phyloP scores from a whole-genome alignment of 2,797 vertebrate species.

The Xenentodon cancila region DNA sequence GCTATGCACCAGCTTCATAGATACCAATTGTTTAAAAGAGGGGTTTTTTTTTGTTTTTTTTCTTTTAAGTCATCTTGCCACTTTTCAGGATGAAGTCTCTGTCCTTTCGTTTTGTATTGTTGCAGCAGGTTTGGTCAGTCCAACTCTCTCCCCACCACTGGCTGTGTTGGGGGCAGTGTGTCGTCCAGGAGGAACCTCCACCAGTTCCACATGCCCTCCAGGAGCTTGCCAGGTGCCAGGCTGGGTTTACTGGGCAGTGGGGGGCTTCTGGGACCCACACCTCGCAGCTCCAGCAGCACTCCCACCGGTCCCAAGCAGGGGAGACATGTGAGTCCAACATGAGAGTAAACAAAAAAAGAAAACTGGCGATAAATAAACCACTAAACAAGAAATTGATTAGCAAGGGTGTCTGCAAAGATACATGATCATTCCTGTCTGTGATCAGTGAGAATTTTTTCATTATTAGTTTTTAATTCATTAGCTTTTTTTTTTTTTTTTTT shows the following conservation, averaged over 20 bases:
- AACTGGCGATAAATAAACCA: no score
- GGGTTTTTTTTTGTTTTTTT: not conserved
- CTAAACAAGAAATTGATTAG: no score
- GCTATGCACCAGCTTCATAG: no score
- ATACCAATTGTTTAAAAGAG: not conserved
- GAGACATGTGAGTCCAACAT: conserved; percentile 87
- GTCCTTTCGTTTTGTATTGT: not conserved
- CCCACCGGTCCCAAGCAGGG: conserved; percentile 95
- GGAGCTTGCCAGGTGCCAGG: conserved; percentile 91
- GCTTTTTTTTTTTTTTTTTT: no score
- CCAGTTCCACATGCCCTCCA: conserved; percentile 95
- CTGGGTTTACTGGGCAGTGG: conserved; percentile 89
- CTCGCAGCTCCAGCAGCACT: conserved; percentile 88
- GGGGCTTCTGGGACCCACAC: conserved; percentile 88
- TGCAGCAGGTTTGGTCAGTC: conserved; percentile 94
- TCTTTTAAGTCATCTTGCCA: not conserved
- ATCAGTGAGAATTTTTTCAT: no score
- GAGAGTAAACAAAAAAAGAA: no score
- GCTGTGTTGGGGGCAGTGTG: conserved; percentile 88
- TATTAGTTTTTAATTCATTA: no score
- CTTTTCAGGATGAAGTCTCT: not conserved
- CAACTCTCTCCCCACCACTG: conserved; percentile 92
- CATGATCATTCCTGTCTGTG: no score
- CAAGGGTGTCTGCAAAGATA: no score
- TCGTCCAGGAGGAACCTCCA: conserved; percentile 90